These are phyloP conservation scores for Acanthosepion lycidas DNA, from an alignment of 2,888 invertebrate genomes.

Conservation along the genomic window DNA sequence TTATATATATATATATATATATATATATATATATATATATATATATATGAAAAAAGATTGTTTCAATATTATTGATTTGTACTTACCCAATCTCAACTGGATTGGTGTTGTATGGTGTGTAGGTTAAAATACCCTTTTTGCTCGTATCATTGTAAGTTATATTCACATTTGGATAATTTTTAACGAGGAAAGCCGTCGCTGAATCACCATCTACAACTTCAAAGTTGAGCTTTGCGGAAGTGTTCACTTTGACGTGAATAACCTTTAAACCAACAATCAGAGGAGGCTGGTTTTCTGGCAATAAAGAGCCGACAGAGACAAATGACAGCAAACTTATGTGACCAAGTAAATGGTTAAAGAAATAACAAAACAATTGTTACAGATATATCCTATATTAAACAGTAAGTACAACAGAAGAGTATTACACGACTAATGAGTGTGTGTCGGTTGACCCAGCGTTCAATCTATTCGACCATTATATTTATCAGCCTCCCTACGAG, in stretches of 20 bases:
- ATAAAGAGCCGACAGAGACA: background rate
- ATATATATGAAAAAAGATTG: too few species aligned
- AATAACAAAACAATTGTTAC: too few species aligned
- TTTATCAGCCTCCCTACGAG: too few species aligned
- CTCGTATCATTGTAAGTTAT: background rate
- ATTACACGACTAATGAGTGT: too few species aligned
- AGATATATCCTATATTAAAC: too few species aligned
- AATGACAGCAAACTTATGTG: background rate
- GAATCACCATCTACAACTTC: background rate
- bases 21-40: too few species aligned
- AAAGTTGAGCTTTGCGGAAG: background rate
- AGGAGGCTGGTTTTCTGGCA: constrained; percentile 34
- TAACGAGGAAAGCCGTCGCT: background rate
- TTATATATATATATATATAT: too few species aligned
- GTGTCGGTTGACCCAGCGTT: too few species aligned
- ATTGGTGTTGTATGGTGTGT: background rate
- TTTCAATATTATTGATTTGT: background rate
- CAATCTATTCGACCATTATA: too few species aligned
- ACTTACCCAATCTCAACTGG: constrained; percentile 2
- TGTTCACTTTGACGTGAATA: background rate
- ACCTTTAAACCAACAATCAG: background rate
- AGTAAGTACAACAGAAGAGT: too few species aligned
- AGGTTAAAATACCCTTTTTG: background rate
- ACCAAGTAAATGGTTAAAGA: too few species aligned
- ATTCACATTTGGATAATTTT: background rate